Base-by-base conservation (phyloP, 2,888 invertebrate species). In the Leptarthrus brevirostris region DNA sequence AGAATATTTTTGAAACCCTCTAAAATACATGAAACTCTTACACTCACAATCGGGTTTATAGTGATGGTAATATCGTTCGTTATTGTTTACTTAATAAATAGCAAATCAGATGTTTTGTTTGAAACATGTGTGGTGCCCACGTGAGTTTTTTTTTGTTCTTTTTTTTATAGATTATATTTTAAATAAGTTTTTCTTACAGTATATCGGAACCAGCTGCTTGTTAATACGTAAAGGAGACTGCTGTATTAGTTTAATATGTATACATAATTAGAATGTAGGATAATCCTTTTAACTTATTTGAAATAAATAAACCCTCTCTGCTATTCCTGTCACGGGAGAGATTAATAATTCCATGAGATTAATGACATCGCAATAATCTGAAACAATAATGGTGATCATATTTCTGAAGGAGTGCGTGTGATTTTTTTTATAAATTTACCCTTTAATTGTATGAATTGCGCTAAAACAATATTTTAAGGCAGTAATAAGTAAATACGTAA, bases 1-100 rank as follows among this genome's bases (percentile, higher is more conserved):
- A 88, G 93, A 76, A 89, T 96, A 86, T 95, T 95, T 84, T 86
- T 96, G 74, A 87, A 90, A 79, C 92, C 95, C 76, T 84, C 85
- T 75, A 80, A 79, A 73, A 77, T 81, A 20, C 85, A 85, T 73
- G 83, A 85, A 79, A 79, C 81, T 30, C 75, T 82, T 26, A 85
- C 83, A 2, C 78, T 85, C 24, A 79, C 82, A 36, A 80, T 83
- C 77, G 85, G 85, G 44, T 77, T 84, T 73, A 79, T 84, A 71
- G 81, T 85, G 4, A 78, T 85, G 72, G 78, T 85, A 24, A 78
- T 85, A 58, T 85, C 85, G 10, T 84, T 85, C 76, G 82, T 84
- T 64, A 76, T 84, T 30, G 80, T 85, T 70, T 85, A 82, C 76
- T 80, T 85, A 36, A 81, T 85, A 10, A 85, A 81, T 74, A 83